Conservation (phyloP, 2,888 invertebrate species). For the Bursaphelenchus okinawaensis region DNA sequence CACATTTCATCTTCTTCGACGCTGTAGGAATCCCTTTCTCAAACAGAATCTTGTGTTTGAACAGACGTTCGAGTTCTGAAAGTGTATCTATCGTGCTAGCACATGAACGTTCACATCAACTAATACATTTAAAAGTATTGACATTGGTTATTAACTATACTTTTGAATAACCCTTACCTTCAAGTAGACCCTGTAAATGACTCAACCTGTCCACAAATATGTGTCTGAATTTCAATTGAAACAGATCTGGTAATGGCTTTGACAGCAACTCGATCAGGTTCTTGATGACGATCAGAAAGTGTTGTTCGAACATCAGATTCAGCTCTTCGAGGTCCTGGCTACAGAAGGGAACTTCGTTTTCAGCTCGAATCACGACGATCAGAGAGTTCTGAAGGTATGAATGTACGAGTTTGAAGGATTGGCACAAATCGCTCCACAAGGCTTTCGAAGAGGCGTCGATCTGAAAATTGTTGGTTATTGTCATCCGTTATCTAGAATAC, state of each 20-base stretch:
- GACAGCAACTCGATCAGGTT: not conserved
- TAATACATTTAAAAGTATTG: no score
- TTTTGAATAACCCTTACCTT: no score
- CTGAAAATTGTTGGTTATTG: not conserved
- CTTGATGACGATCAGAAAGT: constrained; percentile 1
- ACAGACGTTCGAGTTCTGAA: constrained; percentile 8
- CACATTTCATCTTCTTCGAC: constrained; percentile 60
- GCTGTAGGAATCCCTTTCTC: constrained; percentile 58
- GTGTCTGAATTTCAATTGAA: not conserved
- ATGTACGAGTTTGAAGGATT: constrained; percentile 13
- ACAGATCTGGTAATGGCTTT: not conserved
- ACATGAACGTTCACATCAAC: no score
- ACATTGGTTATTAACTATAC: no score
- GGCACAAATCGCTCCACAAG: not conserved
- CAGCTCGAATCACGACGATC: constrained; percentile 6
- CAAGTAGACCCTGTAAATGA: not conserved
- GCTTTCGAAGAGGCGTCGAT: not conserved
- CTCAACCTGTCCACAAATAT: constrained; percentile 12
- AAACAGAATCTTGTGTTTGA: constrained; percentile 18
- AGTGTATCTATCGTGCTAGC: no score
- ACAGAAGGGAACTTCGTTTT: constrained; percentile 29
- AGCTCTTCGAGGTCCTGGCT: constrained; percentile 20
- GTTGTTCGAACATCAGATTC: constrained; percentile 17
- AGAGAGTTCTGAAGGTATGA: constrained; percentile 4
- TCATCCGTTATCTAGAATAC: not conserved